Evolutionary conservation across 2,888 invertebrate species (phyloP).

Genomic region (Agonum fuliginosum): DNA sequence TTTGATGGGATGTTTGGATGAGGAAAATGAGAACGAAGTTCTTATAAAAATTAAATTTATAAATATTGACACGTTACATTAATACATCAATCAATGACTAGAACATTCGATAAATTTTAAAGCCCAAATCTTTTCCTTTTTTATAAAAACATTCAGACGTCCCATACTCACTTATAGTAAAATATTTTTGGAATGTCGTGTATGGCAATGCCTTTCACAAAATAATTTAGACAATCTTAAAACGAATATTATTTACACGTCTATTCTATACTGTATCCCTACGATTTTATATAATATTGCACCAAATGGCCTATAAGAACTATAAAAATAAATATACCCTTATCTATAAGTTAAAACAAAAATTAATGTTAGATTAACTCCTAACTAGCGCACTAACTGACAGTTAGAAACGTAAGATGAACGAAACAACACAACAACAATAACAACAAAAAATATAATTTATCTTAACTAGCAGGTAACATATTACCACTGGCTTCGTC

Average conservation of each 20-base stretch:
- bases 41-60: slow-evolving; percentile 49
- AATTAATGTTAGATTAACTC: too few relatives aligned
- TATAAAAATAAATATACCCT: background rate
- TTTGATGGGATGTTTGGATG: background rate
- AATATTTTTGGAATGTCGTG: slow-evolving; percentile 53
- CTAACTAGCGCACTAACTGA: background rate
- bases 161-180: slow-evolving; percentile 35
- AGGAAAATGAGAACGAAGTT: background rate
- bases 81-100: slow-evolving; percentile 44
- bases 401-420: background rate
- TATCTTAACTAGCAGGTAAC: slow-evolving; percentile 50
- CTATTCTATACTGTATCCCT: slow-evolving; percentile 16
- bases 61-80: slow-evolving; percentile 39
- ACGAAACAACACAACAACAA: slow-evolving; percentile 28
- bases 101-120: slow-evolving; percentile 27
- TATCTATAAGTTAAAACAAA: background rate
- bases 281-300: slow-evolving; percentile 54
- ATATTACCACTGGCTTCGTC: slow-evolving; percentile 49
- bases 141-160: slow-evolving; percentile 27
- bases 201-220: slow-evolving; percentile 29
- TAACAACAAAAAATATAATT: slow-evolving; percentile 27
- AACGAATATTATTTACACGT: slow-evolving; percentile 16
- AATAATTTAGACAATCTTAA: slow-evolving; percentile 24
- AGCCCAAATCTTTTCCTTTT: slow-evolving; percentile 12
- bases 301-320: slow-evolving; percentile 45